Evolutionary conservation across 1,140 invertebrate genomes (phyloP), one percentile per base, ranked within the genome.

Genomic region (Drosophila gunungcola): DNA sequence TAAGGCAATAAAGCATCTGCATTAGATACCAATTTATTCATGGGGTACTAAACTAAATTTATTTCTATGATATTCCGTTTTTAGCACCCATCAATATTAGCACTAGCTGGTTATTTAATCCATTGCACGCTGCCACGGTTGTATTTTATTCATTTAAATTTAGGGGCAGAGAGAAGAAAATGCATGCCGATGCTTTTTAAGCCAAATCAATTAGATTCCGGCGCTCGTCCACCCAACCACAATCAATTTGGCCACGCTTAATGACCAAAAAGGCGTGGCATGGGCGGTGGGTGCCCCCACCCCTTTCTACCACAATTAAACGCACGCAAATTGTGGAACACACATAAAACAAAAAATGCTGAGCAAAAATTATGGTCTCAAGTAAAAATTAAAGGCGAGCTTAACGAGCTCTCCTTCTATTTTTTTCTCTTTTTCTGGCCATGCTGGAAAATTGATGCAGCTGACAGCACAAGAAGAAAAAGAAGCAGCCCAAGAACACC

Each of bases 371-470:
- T 86, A 88, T 86, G 83, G 63, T 88, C 75, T 77, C 65, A 68
- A 76, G 82, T 53, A 83, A 86, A 88, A 86, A 88, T 86, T 86
- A 86, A 88, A 86, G 64, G 83, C 79, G 51, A 83, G 83, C 83
- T 88, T 88, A 88, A 88, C 79, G 79, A 88, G 83, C 83, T 16
- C 54, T 61, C 61, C 75, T 79, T 51, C 42, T 27, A 32, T 36
- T 38, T 32, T 36, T 27, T 13, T 7, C n/a, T 36, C 38, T 41
- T 34, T 21, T 16, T n/a, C 38, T 41, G 46, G 61, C 54, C 55
- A 49, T 73, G 55, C 73, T 67, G 49, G 62, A 67, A 73, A 88
- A 83, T 83, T 88, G 75, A 88, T 88, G 83, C 83, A 88, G 84
- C 83, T 79, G 83, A 73, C 75, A 73, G 79, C 67, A 54, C 53